A percentile compares a stretch with the other conserved stretches of the same genome.
Evolutionary conservation across 2,888 invertebrate species (phyloP).

Genomic region (Ariolimax columbianus): DNA sequence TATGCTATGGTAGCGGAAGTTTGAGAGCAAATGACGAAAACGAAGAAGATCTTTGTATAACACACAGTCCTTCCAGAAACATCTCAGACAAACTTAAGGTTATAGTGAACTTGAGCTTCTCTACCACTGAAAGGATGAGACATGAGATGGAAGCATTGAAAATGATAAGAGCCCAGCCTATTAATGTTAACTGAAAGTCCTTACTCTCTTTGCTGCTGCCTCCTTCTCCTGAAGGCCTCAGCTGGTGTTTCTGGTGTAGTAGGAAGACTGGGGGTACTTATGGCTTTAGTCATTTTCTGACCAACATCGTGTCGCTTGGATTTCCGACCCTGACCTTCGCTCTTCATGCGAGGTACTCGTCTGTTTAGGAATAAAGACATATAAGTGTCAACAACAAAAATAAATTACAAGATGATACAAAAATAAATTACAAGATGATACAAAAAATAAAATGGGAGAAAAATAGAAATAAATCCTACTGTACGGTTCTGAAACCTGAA

Average conservation of each 20-base stretch:
- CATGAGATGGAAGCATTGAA: background rate
- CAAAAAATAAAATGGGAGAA: too few species aligned
- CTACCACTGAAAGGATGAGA: too few species aligned
- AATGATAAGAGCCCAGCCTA: background rate
- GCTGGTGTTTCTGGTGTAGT: conserved; percentile 51
- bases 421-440: background rate
- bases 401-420: background rate
- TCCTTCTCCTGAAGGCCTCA: conserved; percentile 61
- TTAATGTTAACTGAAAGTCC: conserved; percentile 13
- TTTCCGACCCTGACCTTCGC: conserved; percentile 70
- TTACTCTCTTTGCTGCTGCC: conserved; percentile 64
- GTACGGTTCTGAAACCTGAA: too few species aligned
- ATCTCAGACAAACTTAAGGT: too few species aligned
- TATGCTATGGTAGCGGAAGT: too few species aligned
- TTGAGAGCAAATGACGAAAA: too few species aligned
- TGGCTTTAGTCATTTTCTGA: conserved; percentile 51
- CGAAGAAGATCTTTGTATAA: too few species aligned
- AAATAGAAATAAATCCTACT: too few species aligned
- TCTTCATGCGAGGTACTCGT: conserved; percentile 72
- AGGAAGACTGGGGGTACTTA: conserved; percentile 42
- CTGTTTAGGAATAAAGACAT: conserved; percentile 53
- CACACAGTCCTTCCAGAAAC: too few species aligned
- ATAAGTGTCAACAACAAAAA: background rate
- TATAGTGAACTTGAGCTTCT: too few species aligned
- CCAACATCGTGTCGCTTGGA: conserved; percentile 67